Evolutionary conservation across 1,140 invertebrate species (phyloP), one percentile per base, ranked within the genome.

Genomic region (Pachypsylla venusta): DNA sequence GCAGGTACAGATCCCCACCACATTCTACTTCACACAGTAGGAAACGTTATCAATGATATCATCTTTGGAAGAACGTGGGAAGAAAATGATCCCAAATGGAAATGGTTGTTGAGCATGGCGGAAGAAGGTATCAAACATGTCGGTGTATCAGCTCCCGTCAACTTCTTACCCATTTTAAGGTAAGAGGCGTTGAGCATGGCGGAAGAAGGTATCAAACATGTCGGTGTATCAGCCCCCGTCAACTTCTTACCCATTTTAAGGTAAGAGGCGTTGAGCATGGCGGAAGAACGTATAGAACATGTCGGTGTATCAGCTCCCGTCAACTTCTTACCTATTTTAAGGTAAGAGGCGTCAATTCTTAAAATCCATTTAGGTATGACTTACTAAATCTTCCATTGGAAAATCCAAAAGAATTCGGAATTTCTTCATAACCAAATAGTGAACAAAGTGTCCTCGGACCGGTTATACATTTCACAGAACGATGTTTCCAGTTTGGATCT

Each of bases 161-260:
- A 91, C 69, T 91, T 91, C 68, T 71, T 91, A 39, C 86, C 89
- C 25, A 83, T 85, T 70, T 70, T 89, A 3, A 80, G 84, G 85
- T 87, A 70, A 63, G 62, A n/a, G n/a, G n/a, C n/a, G 48, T 76
- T 82, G 63, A 67, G 80, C 59, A 69, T 87, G 19, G 83, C 89
- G 68, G 85, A 89, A 67, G 82, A 87, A 67, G 86, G 86, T 1
- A 78, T 82, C 24, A 83, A 88, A 67, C 74, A 82, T 59, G 83
- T 90, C 62, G 85, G 86, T 0, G 77, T 91, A 7, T 81, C 86
- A 10, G 87, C 84, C 1, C 77, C 82, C 14, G 71, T 91, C 0
- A 93, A 91, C 69, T 91, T 91, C 68, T 71, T 91, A 39, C 86
- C 89, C 25, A 83, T 85, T 70, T 70, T 89, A 3, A 80, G 84